Conservation (phyloP, 2,888 invertebrate species). For the Cosmia pyralina region DNA sequence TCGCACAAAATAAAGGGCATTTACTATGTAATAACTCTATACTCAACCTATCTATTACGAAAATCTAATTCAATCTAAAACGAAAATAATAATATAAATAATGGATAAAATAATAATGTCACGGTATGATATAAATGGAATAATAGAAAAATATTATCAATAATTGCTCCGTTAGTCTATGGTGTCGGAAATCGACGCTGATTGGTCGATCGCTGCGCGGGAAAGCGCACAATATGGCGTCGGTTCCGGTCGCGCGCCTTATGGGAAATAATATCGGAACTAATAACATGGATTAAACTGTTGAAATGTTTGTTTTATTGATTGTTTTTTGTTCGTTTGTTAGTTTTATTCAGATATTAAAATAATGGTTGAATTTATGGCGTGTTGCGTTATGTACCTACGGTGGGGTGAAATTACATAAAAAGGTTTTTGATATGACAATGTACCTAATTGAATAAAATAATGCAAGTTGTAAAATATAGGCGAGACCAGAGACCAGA, state of each 20-base stretch:
- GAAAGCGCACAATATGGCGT: constrained; percentile 85
- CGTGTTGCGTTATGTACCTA: not conserved
- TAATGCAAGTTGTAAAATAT: not conserved
- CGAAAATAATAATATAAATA: constrained; percentile 57
- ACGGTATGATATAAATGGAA: constrained; percentile 58
- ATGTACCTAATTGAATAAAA: not conserved
- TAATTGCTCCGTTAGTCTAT: constrained; percentile 63
- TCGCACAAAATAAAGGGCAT: constrained; percentile 24
- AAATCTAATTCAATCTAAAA: constrained; percentile 63
- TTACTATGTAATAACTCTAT: constrained; percentile 60
- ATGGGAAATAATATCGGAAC: constrained; percentile 73
- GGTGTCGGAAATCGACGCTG: constrained; percentile 81
- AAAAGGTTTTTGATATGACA: constrained; percentile 6
- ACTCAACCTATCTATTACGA: constrained; percentile 50
- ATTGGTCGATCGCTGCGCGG: constrained; percentile 81
- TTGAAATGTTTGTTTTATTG: constrained; percentile 70
- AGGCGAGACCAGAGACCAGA: not conserved
- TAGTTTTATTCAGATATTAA: constrained; percentile 55
- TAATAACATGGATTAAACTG: constrained; percentile 76
- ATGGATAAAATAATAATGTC: constrained; percentile 64
- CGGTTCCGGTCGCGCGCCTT: constrained; percentile 75
- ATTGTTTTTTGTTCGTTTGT: constrained; percentile 62
- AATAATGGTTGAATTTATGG: constrained; percentile 42
- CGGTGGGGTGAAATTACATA: constrained; percentile 3
- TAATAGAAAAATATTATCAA: constrained; percentile 62